Conservation (phyloP, 1,140 invertebrate genomes). For the Panulirus ornatus region DNA sequence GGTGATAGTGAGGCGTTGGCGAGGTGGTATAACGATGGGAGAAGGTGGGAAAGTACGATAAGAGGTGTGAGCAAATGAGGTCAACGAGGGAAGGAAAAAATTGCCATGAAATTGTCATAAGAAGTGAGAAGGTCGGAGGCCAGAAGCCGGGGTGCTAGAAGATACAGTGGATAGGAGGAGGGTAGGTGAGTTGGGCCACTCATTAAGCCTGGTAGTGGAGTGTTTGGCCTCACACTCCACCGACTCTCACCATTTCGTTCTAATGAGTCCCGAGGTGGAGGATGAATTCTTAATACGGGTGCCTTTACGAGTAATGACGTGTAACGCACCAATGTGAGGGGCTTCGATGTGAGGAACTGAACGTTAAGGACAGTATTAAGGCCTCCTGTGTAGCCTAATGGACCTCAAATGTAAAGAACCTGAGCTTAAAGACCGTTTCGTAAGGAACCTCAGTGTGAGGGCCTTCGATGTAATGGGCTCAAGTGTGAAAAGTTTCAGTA, state of each 20-base stretch:
- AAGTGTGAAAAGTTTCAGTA: too few species aligned
- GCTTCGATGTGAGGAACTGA: too few species aligned
- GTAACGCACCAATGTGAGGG: too few species aligned
- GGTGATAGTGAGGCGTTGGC: neutral
- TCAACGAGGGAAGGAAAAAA: neutral
- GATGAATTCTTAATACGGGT: slow-evolving; percentile 4
- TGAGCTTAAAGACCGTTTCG: too few species aligned
- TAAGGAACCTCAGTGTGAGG: too few species aligned
- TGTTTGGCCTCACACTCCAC: neutral
- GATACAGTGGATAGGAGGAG: neutral
- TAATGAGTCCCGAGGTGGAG: slow-evolving; percentile 17
- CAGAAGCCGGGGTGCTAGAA: neutral
- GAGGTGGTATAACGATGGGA: neutral
- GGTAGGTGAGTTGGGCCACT: neutral
- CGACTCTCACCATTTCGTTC: neutral
- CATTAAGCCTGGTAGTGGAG: neutral
- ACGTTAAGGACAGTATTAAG: too few species aligned
- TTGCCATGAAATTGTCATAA: too few species aligned
- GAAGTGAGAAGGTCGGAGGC: neutral
- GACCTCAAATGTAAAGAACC: too few species aligned
- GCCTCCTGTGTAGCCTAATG: too few species aligned
- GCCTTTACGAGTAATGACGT: neutral
- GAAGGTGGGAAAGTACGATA: neutral
- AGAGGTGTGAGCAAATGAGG: neutral
- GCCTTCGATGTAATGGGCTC: too few species aligned